Evolutionary conservation across 2,797 vertebrate species (phyloP).

Genomic region (Aphelocoma californica): DNA sequence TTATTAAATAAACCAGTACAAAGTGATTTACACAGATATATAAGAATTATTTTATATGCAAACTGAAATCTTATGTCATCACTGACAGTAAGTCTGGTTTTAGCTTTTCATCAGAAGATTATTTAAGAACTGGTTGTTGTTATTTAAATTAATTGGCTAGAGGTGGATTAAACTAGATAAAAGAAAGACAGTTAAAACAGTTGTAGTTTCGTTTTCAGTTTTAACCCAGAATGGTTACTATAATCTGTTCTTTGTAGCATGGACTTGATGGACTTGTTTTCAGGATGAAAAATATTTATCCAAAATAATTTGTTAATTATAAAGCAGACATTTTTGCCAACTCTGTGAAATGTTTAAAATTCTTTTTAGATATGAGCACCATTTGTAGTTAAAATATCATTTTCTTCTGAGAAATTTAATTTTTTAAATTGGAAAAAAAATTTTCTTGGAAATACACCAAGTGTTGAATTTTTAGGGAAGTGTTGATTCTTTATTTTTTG

Average conservation of each 20-base stretch:
- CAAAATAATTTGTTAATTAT: neutral
- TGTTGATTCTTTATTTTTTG: neutral
- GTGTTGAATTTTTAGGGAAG: neutral
- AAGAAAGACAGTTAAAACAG: neutral
- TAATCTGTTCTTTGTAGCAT: neutral
- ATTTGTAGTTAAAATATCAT: neutral
- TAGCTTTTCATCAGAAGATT: neutral
- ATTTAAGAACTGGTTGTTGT: neutral
- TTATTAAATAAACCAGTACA: neutral
- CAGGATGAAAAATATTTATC: neutral
- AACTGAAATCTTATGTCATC: neutral
- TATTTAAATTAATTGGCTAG: neutral
- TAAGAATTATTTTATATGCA: neutral
- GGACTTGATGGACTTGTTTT: neutral
- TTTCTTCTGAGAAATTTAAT: neutral
- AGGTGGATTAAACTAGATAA: neutral
- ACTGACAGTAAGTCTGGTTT: neutral
- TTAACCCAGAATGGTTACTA: neutral
- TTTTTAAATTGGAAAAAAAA: neutral
- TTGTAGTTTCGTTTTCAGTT: neutral
- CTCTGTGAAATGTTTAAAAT: neutral
- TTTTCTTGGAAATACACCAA: neutral
- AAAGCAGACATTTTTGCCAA: neutral
- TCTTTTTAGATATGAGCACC: neutral
- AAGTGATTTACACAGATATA: neutral